Percentiles rank a stretch among this genome's conserved stretches.
phyloP scores from a whole-genome alignment of 2,113 vertebrate species.

The Myotis davidii region DNA sequence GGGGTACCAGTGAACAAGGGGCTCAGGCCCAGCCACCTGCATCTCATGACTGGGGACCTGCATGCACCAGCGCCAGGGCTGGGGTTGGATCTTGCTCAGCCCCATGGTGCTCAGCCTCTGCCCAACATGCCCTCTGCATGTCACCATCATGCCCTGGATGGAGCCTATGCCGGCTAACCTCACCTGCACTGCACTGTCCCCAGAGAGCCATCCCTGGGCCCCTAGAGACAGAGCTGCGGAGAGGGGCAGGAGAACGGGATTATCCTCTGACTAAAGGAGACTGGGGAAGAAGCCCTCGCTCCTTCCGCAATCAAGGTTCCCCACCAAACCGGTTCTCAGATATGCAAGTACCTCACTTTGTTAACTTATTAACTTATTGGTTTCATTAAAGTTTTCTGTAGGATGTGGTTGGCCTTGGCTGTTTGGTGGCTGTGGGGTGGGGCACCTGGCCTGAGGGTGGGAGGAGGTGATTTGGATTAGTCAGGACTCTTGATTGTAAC shows the following conservation, averaged over 20 bases:
- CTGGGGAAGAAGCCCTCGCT: slow-evolving; percentile 47
- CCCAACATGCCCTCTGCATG: slow-evolving; percentile 67
- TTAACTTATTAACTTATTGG: slow-evolving; percentile 97
- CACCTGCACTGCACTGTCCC: slow-evolving; percentile 1
- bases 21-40: slow-evolving; percentile 45
- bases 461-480: neutral
- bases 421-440: slow-evolving; percentile 15
- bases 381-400: slow-evolving; percentile 96
- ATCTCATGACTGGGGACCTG: slow-evolving; percentile 70
- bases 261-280: slow-evolving; percentile 80
- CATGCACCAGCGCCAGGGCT: slow-evolving; percentile 57
- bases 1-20: slow-evolving; percentile 33
- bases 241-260: slow-evolving; percentile 68
- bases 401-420: slow-evolving; percentile 77
- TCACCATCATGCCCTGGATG: slow-evolving; percentile 63
- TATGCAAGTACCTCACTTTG: slow-evolving; percentile 91
- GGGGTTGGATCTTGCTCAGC: slow-evolving; percentile 19
- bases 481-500: neutral
- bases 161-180: neutral
- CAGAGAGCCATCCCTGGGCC: slow-evolving; percentile 18
- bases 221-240: slow-evolving; percentile 50
- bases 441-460: neutral
- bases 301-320: slow-evolving; percentile 70
- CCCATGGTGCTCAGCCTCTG: slow-evolving; percentile 73
- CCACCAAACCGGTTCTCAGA: slow-evolving; percentile 79